Evolutionary conservation across 2,797 vertebrate species (phyloP).

Genomic region (Iguana delicatissima): DNA sequence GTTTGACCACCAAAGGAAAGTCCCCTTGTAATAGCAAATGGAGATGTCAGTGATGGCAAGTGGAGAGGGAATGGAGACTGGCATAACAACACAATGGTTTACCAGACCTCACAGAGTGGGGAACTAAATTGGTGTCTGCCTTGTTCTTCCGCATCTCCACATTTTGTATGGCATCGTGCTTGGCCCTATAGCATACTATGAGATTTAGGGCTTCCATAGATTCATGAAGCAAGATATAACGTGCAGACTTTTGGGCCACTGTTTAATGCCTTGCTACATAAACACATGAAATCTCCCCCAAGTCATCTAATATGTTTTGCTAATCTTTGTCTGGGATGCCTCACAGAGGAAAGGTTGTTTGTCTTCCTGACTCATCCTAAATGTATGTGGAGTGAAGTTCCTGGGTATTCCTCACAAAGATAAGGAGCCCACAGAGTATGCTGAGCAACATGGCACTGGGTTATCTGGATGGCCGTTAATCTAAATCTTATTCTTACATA

Average conservation of each 20-base stretch:
- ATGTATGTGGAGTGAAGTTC: conserved; percentile 27
- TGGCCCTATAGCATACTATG: background rate
- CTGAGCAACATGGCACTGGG: conserved; percentile 25
- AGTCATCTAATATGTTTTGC: conserved; percentile 20
- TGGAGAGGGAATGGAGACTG: no score
- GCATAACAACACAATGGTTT: background rate
- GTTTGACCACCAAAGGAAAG: no score
- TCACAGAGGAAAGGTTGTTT: conserved; percentile 35
- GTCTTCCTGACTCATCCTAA: conserved; percentile 45
- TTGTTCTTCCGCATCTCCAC: background rate
- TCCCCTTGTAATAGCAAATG: no score
- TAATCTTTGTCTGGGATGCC: conserved; percentile 45
- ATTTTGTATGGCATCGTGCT: background rate
- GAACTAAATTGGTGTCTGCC: background rate
- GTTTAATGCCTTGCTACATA: conserved; percentile 18
- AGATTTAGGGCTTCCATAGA: background rate
- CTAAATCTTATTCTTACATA: conserved; percentile 55
- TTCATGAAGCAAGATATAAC: conserved; percentile 39
- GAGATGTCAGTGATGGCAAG: no score
- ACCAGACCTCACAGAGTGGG: background rate
- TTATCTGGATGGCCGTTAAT: conserved; percentile 63
- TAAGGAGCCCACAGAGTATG: conserved; percentile 51
- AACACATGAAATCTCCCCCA: conserved; percentile 29
- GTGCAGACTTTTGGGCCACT: conserved; percentile 29
- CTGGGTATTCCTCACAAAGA: conserved; percentile 55